These are phyloP conservation scores for Scaptomyza polygonia DNA, from an alignment of 2,888 invertebrate genomes.

Conservation along the genomic window DNA sequence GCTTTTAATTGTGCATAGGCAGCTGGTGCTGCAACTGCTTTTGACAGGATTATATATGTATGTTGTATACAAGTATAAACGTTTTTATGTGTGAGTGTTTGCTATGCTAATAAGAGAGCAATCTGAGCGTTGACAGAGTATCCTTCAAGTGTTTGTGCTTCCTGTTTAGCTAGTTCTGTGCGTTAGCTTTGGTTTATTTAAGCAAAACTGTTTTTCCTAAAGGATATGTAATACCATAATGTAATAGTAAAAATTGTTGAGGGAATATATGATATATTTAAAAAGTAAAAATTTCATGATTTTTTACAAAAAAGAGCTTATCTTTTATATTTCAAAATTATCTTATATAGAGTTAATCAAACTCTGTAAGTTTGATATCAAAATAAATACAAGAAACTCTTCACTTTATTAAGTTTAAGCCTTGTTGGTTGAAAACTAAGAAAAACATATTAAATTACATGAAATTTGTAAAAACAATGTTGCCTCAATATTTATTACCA, in stretches of 20 bases:
- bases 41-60: slow-evolving; percentile 29
- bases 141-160: slow-evolving; percentile 13
- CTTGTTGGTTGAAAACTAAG: neutral
- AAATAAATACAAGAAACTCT: no score
- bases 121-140: slow-evolving; percentile 41
- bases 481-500: neutral
- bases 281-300: no score
- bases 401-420: no score
- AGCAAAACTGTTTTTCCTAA: neutral
- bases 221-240: no score
- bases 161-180: neutral
- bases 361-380: no score
- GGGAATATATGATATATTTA: no score
- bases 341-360: no score
- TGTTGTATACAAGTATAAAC: neutral
- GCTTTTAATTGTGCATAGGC: slow-evolving; percentile 69
- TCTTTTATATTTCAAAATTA: no score
- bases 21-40: slow-evolving; percentile 42
- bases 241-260: neutral
- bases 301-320: no score
- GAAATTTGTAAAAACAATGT: neutral
- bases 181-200: neutral
- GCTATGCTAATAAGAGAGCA: slow-evolving; percentile 64
- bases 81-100: slow-evolving; percentile 1
- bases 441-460: neutral